phyloP scores from a whole-genome alignment of 2,888 invertebrate genomes.

The Phortica okadai region DNA sequence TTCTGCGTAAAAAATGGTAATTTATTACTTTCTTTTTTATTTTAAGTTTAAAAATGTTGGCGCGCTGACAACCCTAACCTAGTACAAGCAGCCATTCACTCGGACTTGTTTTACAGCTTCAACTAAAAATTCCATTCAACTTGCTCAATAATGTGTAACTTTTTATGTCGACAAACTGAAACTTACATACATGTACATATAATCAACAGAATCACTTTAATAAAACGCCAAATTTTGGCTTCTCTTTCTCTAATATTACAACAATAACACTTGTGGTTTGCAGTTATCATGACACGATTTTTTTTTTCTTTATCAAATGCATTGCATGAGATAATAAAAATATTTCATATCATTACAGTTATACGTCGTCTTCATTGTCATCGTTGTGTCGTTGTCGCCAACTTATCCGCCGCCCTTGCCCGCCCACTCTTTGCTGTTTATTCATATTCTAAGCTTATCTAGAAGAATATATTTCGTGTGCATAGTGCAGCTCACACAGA shows the following conservation, averaged over 20 bases:
- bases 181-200: too few species aligned
- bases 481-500: conserved; percentile 29
- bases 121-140: background rate
- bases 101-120: background rate
- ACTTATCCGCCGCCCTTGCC: too few species aligned
- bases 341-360: background rate
- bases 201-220: too few species aligned
- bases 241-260: too few species aligned
- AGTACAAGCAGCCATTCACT: background rate
- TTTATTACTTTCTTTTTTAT: background rate
- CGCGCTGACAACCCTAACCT: background rate
- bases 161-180: too few species aligned
- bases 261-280: background rate
- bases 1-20: conserved; percentile 30
- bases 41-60: background rate
- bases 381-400: conserved; percentile 43
- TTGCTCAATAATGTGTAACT: too few species aligned
- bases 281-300: background rate
- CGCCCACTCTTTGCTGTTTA: too few species aligned
- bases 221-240: too few species aligned
- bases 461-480: too few species aligned
- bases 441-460: too few species aligned
- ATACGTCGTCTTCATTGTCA: background rate
- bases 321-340: background rate
- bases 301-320: background rate